Evolutionary conservation across 2,113 vertebrate genomes (phyloP).

Genomic region (Onychorhynchus coronatus): DNA sequence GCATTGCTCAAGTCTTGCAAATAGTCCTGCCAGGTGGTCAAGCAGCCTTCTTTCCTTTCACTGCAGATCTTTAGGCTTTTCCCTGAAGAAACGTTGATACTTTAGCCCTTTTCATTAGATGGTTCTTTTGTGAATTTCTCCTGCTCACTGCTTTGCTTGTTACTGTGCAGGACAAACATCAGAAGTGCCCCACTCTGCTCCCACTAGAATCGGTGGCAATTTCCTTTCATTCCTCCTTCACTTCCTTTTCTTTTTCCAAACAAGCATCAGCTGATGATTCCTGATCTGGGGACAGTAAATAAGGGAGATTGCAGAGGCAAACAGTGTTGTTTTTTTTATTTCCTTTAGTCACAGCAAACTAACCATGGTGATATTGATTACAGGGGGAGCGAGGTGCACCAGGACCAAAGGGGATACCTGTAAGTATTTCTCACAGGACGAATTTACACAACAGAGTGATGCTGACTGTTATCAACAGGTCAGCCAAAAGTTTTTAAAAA

Average conservation of each 20-base stretch:
- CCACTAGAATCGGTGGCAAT: background rate
- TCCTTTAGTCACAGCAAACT: background rate
- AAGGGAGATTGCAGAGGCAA: background rate
- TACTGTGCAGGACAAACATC: background rate
- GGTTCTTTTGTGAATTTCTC: background rate
- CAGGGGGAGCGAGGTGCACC: conserved; percentile 92
- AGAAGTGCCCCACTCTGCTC: background rate
- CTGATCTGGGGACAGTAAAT: background rate
- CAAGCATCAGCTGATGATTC: background rate
- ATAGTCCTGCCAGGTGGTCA: background rate
- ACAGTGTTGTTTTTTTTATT: background rate
- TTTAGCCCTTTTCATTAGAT: background rate
- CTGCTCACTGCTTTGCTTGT: background rate
- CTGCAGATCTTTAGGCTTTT: background rate
- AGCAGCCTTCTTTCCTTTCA: background rate
- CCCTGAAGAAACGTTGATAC: background rate
- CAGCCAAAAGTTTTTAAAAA: background rate
- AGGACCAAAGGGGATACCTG: conserved; percentile 89
- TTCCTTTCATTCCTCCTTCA: background rate
- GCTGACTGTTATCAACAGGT: background rate
- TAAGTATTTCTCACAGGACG: conserved; percentile 74
- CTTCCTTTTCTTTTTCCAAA: background rate
- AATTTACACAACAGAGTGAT: background rate
- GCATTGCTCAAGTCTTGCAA: background rate
- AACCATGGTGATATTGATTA: conserved; percentile 63